A percentile compares a stretch with the other conserved stretches of the same genome.
Evolutionary conservation across 2,888 invertebrate genomes (phyloP).

Genomic region (Melanostoma mellinum): DNA sequence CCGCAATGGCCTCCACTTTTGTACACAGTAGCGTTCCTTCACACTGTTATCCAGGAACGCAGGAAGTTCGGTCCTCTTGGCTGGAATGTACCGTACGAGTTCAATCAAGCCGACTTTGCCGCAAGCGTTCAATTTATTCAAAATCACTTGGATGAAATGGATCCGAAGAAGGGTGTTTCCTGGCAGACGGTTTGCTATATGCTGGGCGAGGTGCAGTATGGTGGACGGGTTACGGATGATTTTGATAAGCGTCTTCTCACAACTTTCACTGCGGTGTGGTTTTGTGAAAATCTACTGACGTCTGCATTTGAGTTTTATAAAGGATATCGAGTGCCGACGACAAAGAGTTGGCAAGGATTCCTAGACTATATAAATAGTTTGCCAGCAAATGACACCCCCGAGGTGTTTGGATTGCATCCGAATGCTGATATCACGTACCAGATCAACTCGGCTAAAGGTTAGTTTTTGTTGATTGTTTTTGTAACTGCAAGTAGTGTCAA

Average conservation of each 20-base stretch:
- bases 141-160: slow-evolving; percentile 98
- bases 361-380: slow-evolving; percentile 93
- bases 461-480: slow-evolving; percentile 55
- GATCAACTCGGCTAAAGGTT: slow-evolving; percentile 96
- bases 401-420: slow-evolving; percentile 97
- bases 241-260: slow-evolving; percentile 96
- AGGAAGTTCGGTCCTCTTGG: slow-evolving; percentile 97
- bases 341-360: slow-evolving; percentile 90
- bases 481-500: too few species aligned
- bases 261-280: slow-evolving; percentile 97
- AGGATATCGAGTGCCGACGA: slow-evolving; percentile 95
- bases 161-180: slow-evolving; percentile 97
- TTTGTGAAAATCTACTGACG: slow-evolving; percentile 93
- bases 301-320: slow-evolving; percentile 96
- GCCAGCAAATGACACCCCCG: slow-evolving; percentile 93
- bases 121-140: slow-evolving; percentile 98
- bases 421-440: slow-evolving; percentile 99
- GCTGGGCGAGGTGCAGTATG: slow-evolving; percentile 95
- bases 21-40: slow-evolving; percentile 96
- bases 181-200: slow-evolving; percentile 99
- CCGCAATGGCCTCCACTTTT: slow-evolving; percentile 96
- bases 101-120: slow-evolving; percentile 96
- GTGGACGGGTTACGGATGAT: slow-evolving; percentile 97
- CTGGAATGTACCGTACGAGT: slow-evolving; percentile 98
- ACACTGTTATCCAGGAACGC: slow-evolving; percentile 97